Conservation (phyloP, 2,888 invertebrate species). For the Pachydiplax longipennis region DNA sequence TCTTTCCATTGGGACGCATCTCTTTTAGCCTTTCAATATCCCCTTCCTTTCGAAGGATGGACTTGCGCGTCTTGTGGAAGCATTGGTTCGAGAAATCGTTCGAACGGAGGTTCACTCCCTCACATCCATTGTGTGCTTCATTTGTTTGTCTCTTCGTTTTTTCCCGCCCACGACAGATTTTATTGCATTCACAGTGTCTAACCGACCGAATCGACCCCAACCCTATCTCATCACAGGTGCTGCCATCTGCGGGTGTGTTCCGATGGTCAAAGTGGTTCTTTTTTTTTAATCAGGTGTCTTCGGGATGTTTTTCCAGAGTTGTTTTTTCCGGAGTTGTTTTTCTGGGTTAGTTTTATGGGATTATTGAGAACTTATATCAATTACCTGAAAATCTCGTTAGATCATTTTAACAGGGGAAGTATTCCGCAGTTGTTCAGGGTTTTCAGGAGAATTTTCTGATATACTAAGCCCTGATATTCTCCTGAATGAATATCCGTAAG, state of each 20-base stretch:
- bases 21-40: background rate
- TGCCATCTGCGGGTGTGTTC: background rate
- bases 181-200: constrained; percentile 3
- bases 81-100: background rate
- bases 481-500: too few relatives aligned
- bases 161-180: background rate
- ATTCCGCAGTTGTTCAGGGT: too few relatives aligned
- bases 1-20: background rate
- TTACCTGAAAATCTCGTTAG: too few relatives aligned
- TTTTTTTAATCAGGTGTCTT: background rate
- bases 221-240: constrained; percentile 11
- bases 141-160: constrained; percentile 16
- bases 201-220: background rate
- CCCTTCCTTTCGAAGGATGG: background rate
- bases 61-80: background rate
- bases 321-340: background rate
- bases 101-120: background rate
- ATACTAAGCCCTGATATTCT: too few relatives aligned
- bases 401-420: too few relatives aligned
- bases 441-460: too few relatives aligned
- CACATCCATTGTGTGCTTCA: background rate
- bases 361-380: too few relatives aligned
- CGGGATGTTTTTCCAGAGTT: background rate
- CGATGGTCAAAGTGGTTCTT: background rate
- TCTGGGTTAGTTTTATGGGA: too few relatives aligned